These are phyloP conservation scores for Pantherophis alleghaniensis DNA, from an alignment of 2,797 vertebrate genomes.

Conservation along the genomic window DNA sequence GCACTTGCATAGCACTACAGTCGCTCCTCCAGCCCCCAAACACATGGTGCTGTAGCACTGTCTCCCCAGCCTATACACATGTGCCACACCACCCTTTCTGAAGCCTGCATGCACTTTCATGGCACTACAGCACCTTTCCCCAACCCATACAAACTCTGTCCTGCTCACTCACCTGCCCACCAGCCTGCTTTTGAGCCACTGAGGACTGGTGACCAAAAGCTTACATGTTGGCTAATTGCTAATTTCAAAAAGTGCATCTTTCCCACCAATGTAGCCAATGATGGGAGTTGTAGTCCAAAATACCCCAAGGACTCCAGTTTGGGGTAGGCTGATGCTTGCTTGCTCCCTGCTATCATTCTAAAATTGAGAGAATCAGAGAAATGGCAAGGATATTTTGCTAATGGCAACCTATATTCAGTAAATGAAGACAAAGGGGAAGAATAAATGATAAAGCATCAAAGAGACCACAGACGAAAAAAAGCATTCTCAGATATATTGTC, in stretches of 20 bases:
- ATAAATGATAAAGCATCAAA: not conserved
- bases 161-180: not conserved
- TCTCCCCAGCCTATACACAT: not conserved
- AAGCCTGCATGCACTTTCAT: not conserved
- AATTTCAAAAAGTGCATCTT: not conserved
- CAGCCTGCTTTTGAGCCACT: not conserved
- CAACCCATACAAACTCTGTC: too few relatives aligned
- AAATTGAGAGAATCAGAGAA: not conserved
- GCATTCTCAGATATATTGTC: not conserved
- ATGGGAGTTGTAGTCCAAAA: not conserved
- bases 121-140: too few relatives aligned
- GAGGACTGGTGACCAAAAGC: not conserved
- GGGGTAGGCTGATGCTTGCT: not conserved
- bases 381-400: not conserved
- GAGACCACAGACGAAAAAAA: not conserved
- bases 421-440: not conserved
- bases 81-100: not conserved
- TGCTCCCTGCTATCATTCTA: not conserved
- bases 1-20: not conserved
- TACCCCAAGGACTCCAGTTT: not conserved
- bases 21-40: not conserved
- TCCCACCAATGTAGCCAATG: too few relatives aligned
- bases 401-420: not conserved
- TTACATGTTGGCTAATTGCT: not conserved
- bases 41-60: not conserved